Percentiles rank a stretch among this genome's conserved stretches.
Evolutionary conservation across 2,888 invertebrate species (phyloP).

Genomic region (Mythimna albipuncta): DNA sequence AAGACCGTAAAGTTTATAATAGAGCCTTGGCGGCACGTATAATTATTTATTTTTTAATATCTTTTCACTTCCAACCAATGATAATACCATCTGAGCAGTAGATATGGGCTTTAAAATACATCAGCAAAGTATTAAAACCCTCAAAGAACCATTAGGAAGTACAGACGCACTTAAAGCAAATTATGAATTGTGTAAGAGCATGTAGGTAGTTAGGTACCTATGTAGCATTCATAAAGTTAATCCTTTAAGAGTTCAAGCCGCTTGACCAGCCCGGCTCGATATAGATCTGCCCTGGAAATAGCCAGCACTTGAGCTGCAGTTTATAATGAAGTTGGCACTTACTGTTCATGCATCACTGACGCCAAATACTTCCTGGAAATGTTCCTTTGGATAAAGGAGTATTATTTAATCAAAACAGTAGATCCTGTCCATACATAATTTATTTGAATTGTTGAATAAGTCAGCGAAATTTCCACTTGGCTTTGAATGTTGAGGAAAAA

Average conservation of each 20-base stretch:
- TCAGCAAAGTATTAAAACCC: constrained; percentile 9
- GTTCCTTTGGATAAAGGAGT: constrained; percentile 15
- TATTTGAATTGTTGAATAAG: constrained; percentile 42
- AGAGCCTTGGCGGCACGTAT: not conserved
- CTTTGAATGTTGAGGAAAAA: constrained; percentile 25
- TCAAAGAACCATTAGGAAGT: constrained; percentile 21
- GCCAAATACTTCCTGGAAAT: constrained; percentile 54
- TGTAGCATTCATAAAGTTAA: constrained; percentile 47
- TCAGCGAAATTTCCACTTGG: constrained; percentile 31
- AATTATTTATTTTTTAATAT: constrained; percentile 19
- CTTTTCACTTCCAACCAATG: constrained; percentile 29
- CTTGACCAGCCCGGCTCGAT: constrained; percentile 60
- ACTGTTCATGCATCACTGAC: constrained; percentile 53
- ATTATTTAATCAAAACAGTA: constrained; percentile 27
- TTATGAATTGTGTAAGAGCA: constrained; percentile 38
- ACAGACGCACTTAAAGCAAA: constrained; percentile 29
- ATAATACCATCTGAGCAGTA: not conserved
- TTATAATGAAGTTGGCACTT: constrained; percentile 61
- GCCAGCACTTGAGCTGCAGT: constrained; percentile 52
- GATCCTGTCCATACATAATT: constrained; percentile 14
- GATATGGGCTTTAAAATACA: not conserved
- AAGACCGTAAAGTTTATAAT: constrained; percentile 32
- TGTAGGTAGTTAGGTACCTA: not conserved
- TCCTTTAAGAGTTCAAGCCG: constrained; percentile 52
- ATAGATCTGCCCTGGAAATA: constrained; percentile 59